Evolutionary conservation across 1,140 invertebrate species (phyloP).

Genomic region (Zophobas morio): DNA sequence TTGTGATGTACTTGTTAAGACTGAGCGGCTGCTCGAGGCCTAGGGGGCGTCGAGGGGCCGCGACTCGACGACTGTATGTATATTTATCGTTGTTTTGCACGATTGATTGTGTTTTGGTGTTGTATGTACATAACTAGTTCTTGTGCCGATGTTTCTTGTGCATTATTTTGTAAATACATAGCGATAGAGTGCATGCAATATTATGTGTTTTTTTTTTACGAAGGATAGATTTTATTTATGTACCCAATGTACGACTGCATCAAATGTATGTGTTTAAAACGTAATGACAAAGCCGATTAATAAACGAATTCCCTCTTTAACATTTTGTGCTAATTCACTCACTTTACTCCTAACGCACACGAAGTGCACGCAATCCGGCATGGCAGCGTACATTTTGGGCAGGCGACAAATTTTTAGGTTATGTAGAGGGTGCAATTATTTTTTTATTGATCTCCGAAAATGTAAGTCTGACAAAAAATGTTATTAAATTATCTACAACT

Average conservation of each 20-base stretch:
- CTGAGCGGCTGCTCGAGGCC: slow-evolving; percentile 32
- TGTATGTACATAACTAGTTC: slow-evolving; percentile 31
- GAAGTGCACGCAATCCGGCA: no score
- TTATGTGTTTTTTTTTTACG: slow-evolving; percentile 18
- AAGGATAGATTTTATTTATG: slow-evolving; percentile 3
- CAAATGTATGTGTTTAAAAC: slow-evolving; percentile 33
- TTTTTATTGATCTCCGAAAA: no score
- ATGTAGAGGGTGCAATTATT: no score
- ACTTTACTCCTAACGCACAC: slow-evolving; percentile 35
- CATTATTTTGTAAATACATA: slow-evolving; percentile 41
- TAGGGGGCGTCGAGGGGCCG: no score
- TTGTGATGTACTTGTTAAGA: slow-evolving; percentile 57
- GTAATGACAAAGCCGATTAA: slow-evolving; percentile 19
- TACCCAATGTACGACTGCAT: slow-evolving; percentile 27
- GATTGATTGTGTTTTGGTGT: slow-evolving; percentile 21
- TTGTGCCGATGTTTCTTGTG: slow-evolving; percentile 20
- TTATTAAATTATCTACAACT: no score
- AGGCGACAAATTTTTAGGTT: no score
- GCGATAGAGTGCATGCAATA: slow-evolving; percentile 36
- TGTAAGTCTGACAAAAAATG: no score
- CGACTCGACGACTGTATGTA: not conserved
- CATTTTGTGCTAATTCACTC: slow-evolving; percentile 51
- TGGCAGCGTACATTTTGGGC: no score
- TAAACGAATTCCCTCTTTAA: slow-evolving; percentile 40
- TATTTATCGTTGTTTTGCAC: slow-evolving; percentile 27